A percentile compares a stretch with the other conserved stretches of the same genome.
Evolutionary conservation across 2,113 vertebrate species (phyloP).

Genomic region (Toxostoma redivivum): DNA sequence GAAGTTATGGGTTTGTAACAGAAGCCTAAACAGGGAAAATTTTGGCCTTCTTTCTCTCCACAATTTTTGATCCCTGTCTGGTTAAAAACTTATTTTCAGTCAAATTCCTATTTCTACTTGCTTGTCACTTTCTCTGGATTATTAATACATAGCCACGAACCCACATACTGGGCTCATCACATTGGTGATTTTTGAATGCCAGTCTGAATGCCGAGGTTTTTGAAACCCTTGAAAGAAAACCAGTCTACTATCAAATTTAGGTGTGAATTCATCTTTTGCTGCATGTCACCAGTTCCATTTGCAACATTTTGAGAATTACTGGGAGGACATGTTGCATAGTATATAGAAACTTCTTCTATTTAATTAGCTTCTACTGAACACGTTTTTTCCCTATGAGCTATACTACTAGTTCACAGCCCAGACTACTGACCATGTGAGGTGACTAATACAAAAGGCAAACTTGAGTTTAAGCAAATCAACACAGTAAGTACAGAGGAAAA

Average conservation of each 20-base stretch:
- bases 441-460: background rate
- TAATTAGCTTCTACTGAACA: background rate
- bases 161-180: background rate
- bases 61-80: background rate
- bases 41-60: background rate
- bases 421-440: background rate
- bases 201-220: background rate
- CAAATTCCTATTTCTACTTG: background rate
- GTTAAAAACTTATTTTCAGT: background rate
- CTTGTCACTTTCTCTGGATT: background rate
- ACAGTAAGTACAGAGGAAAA: background rate
- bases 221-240: background rate
- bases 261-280: background rate
- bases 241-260: background rate
- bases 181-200: background rate
- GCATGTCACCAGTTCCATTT: background rate
- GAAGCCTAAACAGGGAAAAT: background rate
- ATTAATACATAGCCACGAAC: background rate
- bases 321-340: background rate
- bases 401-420: background rate
- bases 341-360: background rate
- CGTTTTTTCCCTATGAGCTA: background rate
- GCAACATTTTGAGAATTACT: background rate
- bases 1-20: background rate
- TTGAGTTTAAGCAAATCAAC: background rate